Evolutionary conservation across 1,140 invertebrate genomes (phyloP).

Genomic region (Hormaphis cornu): DNA sequence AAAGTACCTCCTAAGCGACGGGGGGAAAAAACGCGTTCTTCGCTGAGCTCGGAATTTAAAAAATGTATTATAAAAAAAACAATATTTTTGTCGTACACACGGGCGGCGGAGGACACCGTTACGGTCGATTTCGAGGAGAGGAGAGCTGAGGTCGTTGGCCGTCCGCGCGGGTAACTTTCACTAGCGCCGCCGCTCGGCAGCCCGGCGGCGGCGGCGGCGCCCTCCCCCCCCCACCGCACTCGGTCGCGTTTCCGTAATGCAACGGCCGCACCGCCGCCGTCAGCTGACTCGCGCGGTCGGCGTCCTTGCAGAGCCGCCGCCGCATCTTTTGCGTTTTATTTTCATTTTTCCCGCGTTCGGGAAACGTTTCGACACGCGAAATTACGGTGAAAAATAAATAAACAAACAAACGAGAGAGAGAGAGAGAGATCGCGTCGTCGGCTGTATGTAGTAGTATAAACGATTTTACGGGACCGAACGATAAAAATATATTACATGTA

Average conservation of each 20-base stretch:
- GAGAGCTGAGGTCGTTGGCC: slow-evolving; percentile 29
- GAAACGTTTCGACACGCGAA: background rate
- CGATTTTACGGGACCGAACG: too few relatives aligned
- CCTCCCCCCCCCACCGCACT: background rate
- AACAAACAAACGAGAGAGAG: too few relatives aligned
- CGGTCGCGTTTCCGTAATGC: slow-evolving; percentile 14
- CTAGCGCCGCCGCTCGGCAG: slow-evolving; percentile 2
- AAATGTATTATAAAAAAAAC: too few relatives aligned
- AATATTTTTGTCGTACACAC: too few relatives aligned
- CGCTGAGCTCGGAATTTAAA: too few relatives aligned
- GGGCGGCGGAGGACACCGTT: slow-evolving; percentile 19
- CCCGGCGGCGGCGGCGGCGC: too few relatives aligned
- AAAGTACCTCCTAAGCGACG: too few relatives aligned
- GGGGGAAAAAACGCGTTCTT: too few relatives aligned
- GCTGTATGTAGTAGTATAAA: too few relatives aligned
- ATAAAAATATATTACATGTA: too few relatives aligned
- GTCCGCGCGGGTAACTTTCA: slow-evolving; percentile 24
- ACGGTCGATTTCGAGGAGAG: slow-evolving; percentile 29
- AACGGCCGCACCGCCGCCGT: slow-evolving; percentile 13
- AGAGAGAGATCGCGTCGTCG: too few relatives aligned
- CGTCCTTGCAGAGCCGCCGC: slow-evolving; percentile 27
- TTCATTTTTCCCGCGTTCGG: background rate
- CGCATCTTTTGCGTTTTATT: background rate
- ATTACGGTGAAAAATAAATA: too few relatives aligned
- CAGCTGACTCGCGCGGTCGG: slow-evolving; percentile 11